Evolutionary conservation across 2,113 vertebrate genomes (phyloP), one percentile per base, ranked within the genome.

Genomic region (Syngnathus scovelli): DNA sequence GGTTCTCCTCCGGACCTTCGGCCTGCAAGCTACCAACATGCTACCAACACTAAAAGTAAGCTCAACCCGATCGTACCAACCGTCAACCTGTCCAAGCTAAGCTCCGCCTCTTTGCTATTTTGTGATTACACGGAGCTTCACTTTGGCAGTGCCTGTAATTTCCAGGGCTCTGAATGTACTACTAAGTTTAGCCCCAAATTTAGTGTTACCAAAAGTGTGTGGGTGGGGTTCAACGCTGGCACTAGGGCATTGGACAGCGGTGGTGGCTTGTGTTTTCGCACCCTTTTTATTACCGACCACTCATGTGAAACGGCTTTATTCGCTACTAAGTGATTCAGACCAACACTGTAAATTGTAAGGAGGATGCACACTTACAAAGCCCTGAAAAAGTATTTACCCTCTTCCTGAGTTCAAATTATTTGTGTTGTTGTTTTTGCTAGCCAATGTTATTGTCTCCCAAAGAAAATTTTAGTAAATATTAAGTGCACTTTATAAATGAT

Each of bases 11-110:
- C 92, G 95, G 74, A 95, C 93, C 0, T 94, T 96, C 69, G 97
- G 96, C 69, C 78, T 98, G 44, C 97, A 99, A 90, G 93, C 93
- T 72, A 96, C 96, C 67, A 96, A 98, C 54, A 93, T 93, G 49
- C 66, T 95, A 2, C 86, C 93, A 41, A 83, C 91, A 2, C 71
- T 98, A 8, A 98, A 99, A 88, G 97, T 98, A 94, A 85, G 89
- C 52, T 64, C 56, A 77, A 64, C 1, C 69, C 49, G 70, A 74
- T 70, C 69, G 54, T 56, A 81, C 87, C 70, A 75, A 70, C 70
- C 78, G 84, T 83, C 72, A 78, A 83, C 83, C 86, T 88, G 79
- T 84, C 78, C 75, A 49, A 41, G 55, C 62, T 62, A 77, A 72
- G 78, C 76, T 39, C 87, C 78, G 2, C 85, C 86, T 66, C 78